Conservation (phyloP, 2,797 vertebrate species). For the Gallinago nigripennis region DNA sequence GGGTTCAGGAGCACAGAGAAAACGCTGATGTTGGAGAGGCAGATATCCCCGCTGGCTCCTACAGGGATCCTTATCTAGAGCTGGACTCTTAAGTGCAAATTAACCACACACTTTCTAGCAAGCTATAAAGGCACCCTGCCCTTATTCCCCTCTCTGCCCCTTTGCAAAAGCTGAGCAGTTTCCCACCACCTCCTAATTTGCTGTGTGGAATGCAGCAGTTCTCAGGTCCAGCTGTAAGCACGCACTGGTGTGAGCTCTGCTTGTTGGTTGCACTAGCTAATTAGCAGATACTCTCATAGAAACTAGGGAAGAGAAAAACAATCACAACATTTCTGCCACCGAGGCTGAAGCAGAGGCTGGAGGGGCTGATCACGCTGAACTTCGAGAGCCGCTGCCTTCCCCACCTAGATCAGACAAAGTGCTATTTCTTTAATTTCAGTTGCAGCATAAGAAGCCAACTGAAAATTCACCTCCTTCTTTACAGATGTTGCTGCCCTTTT, state of each 20-base stretch:
- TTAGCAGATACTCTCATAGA: too few species aligned
- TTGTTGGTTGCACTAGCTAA: rapidly evolving
- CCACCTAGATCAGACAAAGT: not conserved
- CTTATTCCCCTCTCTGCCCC: not conserved
- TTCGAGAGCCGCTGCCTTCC: not conserved
- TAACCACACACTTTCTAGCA: not conserved
- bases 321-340: not conserved
- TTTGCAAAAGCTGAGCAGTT: not conserved
- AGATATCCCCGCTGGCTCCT: not conserved
- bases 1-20: not conserved
- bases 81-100: not conserved
- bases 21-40: not conserved
- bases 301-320: not conserved
- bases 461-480: not conserved
- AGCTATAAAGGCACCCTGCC: not conserved
- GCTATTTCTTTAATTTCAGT: not conserved
- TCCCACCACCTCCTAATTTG: not conserved
- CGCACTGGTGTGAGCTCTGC: not conserved
- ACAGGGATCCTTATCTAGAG: not conserved
- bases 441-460: not conserved
- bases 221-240: not conserved
- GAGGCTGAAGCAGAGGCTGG: not conserved
- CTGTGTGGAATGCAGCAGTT: not conserved
- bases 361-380: not conserved
- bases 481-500: not conserved